Evolutionary conservation across 1,140 invertebrate species (phyloP).

Genomic region (Microplitis mediator): DNA sequence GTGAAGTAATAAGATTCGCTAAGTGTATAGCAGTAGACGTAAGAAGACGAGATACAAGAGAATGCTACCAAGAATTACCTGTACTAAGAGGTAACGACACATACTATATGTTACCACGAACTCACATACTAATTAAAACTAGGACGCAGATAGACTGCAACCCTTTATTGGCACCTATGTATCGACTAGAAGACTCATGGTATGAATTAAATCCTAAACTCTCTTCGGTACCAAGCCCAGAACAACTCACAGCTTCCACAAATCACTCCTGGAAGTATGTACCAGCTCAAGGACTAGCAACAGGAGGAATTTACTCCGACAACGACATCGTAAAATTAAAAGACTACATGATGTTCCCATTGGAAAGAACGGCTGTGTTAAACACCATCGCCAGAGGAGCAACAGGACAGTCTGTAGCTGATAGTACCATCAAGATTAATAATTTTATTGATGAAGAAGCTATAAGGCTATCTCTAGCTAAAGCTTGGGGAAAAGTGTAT

Average conservation of each 20-base stretch:
- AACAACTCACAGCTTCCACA: no score
- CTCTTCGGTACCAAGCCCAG: no score
- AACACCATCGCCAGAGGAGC: conserved; percentile 19
- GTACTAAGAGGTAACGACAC: conserved; percentile 19
- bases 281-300: not conserved
- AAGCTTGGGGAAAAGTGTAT: no score
- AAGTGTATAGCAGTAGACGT: conserved; percentile 35
- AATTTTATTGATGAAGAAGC: no score
- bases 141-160: not conserved
- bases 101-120: conserved; percentile 27
- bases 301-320: conserved; percentile 2
- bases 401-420: not conserved
- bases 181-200: not conserved
- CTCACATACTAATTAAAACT: conserved; percentile 21
- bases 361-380: conserved; percentile 15
- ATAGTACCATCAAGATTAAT: no score
- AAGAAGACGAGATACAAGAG: conserved; percentile 8
- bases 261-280: conserved; percentile 30
- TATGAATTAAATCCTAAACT: no score
- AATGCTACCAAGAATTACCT: conserved; percentile 28
- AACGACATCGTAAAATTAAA: conserved; percentile 2
- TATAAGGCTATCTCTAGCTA: no score
- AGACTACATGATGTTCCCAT: conserved; percentile 18
- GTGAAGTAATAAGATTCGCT: conserved; percentile 38
- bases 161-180: no score